These are phyloP conservation scores for Rhodophaea formosa DNA, from an alignment of 2,888 invertebrate species.

Conservation along the genomic window DNA sequence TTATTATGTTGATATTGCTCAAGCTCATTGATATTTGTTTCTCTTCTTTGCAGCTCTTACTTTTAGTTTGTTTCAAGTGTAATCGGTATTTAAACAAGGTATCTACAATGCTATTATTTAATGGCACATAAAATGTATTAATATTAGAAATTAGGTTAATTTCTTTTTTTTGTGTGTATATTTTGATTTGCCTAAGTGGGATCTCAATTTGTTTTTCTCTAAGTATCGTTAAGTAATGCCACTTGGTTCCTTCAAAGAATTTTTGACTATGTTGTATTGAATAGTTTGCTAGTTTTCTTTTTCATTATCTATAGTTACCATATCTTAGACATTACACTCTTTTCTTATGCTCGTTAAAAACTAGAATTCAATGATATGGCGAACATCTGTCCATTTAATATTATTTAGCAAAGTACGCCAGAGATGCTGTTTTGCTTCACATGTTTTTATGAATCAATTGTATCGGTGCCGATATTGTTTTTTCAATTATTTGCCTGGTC, in stretches of 20 bases:
- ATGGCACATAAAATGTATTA: not conserved
- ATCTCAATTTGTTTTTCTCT: slow-evolving; percentile 27
- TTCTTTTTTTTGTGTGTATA: slow-evolving; percentile 20
- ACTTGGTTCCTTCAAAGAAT: slow-evolving; percentile 27
- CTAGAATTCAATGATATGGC: not conserved
- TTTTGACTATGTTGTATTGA: slow-evolving; percentile 22
- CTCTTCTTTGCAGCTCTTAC: not conserved
- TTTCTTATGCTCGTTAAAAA: slow-evolving; percentile 30
- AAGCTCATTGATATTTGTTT: not conserved
- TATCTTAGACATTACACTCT: slow-evolving; percentile 21
- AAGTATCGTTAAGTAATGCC: slow-evolving; percentile 22
- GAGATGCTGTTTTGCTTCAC: not conserved
- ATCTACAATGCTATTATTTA: not conserved
- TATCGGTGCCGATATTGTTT: too few relatives aligned
- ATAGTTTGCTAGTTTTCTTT: slow-evolving; percentile 26
- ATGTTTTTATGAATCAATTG: not conserved
- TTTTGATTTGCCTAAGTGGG: slow-evolving; percentile 20
- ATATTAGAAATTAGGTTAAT: not conserved
- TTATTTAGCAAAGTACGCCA: not conserved
- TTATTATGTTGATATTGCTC: not conserved
- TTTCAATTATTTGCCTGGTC: too few relatives aligned
- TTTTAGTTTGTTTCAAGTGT: not conserved
- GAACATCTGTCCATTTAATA: not conserved
- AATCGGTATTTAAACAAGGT: not conserved
- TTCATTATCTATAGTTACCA: slow-evolving; percentile 30